Evolutionary conservation across 1,140 invertebrate genomes (phyloP).

Genomic region (Parapsyche elsis): DNA sequence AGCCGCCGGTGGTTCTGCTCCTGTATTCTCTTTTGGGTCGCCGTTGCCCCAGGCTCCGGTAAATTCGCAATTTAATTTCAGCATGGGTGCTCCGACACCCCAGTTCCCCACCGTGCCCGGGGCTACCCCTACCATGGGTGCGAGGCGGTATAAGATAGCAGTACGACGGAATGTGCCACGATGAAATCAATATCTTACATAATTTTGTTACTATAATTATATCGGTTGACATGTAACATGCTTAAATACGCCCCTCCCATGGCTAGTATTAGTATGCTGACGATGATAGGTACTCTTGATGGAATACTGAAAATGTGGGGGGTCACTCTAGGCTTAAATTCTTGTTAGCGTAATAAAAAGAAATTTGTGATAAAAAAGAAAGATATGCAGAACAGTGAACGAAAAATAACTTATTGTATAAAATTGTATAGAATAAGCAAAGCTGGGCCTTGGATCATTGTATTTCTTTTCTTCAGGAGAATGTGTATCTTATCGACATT

Average conservation of each 20-base stretch:
- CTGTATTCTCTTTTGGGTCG: constrained; percentile 50
- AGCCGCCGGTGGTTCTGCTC: constrained; percentile 20
- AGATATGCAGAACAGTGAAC: not conserved
- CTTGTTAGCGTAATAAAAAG: not conserved
- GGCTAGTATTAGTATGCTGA: not conserved
- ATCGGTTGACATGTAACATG: constrained; percentile 19
- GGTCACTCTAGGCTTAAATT: not conserved
- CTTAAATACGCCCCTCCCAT: constrained; percentile 14
- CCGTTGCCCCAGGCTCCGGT: constrained; percentile 15
- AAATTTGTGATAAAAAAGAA: constrained; percentile 16
- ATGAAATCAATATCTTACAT: constrained; percentile 32
- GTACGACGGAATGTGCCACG: constrained; percentile 42
- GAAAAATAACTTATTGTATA: not conserved
- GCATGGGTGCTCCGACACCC: constrained; percentile 48
- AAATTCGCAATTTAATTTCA: constrained; percentile 52
- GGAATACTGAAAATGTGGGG: not conserved
- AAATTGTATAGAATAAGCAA: constrained; percentile 27
- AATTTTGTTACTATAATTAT: constrained; percentile 17
- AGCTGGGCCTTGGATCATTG: not conserved
- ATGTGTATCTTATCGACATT: not conserved
- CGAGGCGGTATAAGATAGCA: constrained; percentile 50
- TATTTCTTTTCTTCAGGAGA: not conserved
- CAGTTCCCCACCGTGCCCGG: constrained; percentile 38
- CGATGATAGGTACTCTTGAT: not conserved
- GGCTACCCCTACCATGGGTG: constrained; percentile 18